phyloP scores from a whole-genome alignment of 1,140 invertebrate genomes.

The Cotesia chilonis region DNA sequence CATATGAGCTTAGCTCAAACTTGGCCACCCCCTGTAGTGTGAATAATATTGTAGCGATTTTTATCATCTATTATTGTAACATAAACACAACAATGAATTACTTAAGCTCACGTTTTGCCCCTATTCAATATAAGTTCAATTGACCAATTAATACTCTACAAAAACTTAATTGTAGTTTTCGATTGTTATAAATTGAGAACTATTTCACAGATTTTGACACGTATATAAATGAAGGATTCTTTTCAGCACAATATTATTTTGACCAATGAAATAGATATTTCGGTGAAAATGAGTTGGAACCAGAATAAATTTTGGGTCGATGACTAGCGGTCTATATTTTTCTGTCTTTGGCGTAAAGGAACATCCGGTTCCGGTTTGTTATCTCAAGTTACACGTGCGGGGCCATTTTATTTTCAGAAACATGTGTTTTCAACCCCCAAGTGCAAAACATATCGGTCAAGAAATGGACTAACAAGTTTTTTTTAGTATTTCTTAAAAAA shows the following conservation, averaged over 20 bases:
- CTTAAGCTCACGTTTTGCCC: too few relatives aligned
- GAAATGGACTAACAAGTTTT: neutral
- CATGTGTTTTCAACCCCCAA: conserved; percentile 46
- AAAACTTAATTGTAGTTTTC: too few relatives aligned
- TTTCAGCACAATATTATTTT: neutral
- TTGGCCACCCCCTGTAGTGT: too few relatives aligned
- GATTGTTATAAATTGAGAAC: too few relatives aligned
- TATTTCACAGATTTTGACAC: too few relatives aligned
- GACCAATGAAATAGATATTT: too few relatives aligned
- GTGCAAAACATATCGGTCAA: conserved; percentile 11
- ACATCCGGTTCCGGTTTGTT: conserved; percentile 58
- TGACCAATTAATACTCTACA: too few relatives aligned
- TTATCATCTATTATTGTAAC: too few relatives aligned
- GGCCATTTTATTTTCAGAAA: conserved; percentile 52
- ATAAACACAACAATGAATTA: too few relatives aligned
- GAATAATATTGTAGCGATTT: too few relatives aligned
- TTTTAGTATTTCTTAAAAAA: neutral
- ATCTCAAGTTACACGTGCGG: conserved; percentile 54
- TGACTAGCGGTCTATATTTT: conserved; percentile 12
- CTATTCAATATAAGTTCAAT: too few relatives aligned
- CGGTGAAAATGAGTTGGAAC: neutral
- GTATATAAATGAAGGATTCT: neutral
- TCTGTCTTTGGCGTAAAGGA: conserved; percentile 44
- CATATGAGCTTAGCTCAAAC: too few relatives aligned
- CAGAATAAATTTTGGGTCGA: conserved; percentile 4